A percentile compares a stretch with the other conserved stretches of the same genome.
Evolutionary conservation across 2,888 invertebrate genomes (phyloP).

Genomic region (Pammene fasciana): DNA sequence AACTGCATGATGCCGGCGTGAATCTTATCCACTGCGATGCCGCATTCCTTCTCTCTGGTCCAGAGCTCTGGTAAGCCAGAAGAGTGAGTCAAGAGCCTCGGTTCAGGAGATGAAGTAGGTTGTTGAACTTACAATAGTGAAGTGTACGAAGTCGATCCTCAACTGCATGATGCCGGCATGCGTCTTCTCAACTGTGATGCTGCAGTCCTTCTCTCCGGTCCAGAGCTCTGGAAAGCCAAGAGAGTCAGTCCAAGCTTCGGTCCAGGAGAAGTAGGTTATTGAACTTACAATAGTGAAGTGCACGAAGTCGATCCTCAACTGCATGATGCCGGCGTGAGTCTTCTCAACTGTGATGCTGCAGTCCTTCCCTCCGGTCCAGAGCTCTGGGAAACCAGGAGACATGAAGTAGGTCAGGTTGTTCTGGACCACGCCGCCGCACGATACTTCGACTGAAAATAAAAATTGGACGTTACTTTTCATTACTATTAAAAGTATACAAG

Average conservation of each 20-base stretch:
- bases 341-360: conserved; percentile 90
- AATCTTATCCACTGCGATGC: too few species aligned
- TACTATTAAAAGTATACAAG: too few species aligned
- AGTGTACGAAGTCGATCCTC: conserved; percentile 92
- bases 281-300: conserved; percentile 90
- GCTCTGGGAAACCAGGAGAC: conserved; percentile 91
- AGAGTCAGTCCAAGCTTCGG: conserved; percentile 62
- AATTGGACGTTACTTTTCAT: neutral
- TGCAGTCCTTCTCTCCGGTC: conserved; percentile 86
- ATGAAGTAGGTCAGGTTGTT: conserved; percentile 93
- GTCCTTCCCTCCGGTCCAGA: conserved; percentile 86
- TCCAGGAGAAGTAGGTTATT: neutral
- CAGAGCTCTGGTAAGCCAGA: too few species aligned
- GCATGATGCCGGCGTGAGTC: conserved; percentile 90
- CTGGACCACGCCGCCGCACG: conserved; percentile 87
- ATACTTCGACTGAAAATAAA: conserved; percentile 85
- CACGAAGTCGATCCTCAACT: conserved; percentile 91
- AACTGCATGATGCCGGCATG: conserved; percentile 92
- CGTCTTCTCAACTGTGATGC: conserved; percentile 88
- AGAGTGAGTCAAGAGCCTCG: too few species aligned
- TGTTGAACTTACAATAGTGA: conserved; percentile 86
- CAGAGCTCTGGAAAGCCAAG: conserved; percentile 92
- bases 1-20: too few species aligned
- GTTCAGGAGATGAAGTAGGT: too few species aligned
- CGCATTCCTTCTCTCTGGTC: too few species aligned